Evolutionary conservation across 2,888 invertebrate genomes (phyloP).

Genomic region (Leistus spinibarbis): DNA sequence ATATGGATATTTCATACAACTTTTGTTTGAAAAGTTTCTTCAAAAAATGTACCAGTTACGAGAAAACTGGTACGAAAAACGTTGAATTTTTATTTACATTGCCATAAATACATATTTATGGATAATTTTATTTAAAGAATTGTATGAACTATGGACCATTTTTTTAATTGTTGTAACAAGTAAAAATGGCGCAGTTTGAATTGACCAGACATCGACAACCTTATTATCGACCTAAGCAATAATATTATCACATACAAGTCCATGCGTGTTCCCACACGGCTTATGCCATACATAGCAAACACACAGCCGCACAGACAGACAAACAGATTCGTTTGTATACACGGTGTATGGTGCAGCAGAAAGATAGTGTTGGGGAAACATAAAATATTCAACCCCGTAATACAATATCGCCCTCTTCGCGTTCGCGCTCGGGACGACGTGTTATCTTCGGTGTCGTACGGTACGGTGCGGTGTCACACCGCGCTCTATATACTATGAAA

Average conservation of each 20-base stretch:
- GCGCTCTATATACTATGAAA: constrained; percentile 46
- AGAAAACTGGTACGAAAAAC: too few species aligned
- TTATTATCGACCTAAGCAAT: neutral
- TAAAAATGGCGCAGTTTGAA: too few species aligned
- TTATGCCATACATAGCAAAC: constrained; percentile 38
- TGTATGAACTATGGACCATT: too few species aligned
- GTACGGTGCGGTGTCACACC: constrained; percentile 33
- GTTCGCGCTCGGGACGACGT: constrained; percentile 46
- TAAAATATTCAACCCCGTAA: constrained; percentile 62
- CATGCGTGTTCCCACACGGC: constrained; percentile 10
- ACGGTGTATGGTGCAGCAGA: constrained; percentile 13
- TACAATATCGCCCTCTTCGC: constrained; percentile 57
- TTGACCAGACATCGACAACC: too few species aligned
- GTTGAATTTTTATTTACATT: too few species aligned
- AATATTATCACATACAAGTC: neutral
- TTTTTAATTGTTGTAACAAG: too few species aligned
- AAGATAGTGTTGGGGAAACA: constrained; percentile 34
- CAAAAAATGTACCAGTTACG: too few species aligned
- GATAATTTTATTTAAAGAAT: too few species aligned
- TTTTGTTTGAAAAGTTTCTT: too few species aligned
- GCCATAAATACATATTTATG: too few species aligned
- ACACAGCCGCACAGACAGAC: constrained; percentile 9
- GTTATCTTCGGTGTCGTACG: constrained; percentile 37
- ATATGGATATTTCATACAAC: too few species aligned
- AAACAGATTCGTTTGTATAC: neutral